phyloP scores from a whole-genome alignment of 2,113 vertebrate genomes.

The Podiceps cristatus region DNA sequence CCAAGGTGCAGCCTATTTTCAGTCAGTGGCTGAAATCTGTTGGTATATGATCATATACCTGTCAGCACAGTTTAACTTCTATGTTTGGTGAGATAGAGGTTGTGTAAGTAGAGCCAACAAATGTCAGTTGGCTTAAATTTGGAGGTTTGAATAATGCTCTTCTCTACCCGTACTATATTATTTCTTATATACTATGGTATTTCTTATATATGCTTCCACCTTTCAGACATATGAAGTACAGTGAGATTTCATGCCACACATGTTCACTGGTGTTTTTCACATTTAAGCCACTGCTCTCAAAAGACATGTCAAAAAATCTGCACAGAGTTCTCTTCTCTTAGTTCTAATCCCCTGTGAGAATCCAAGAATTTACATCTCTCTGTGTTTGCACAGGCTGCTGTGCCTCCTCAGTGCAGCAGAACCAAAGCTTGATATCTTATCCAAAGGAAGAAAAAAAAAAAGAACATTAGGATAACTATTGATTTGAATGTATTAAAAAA shows the following conservation, averaged over 20 bases:
- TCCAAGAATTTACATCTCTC: neutral
- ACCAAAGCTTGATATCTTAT: neutral
- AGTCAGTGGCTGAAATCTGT: neutral
- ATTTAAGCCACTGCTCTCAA: neutral
- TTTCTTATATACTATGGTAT: neutral
- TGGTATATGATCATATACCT: neutral
- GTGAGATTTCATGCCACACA: neutral
- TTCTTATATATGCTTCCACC: neutral
- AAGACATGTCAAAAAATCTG: neutral
- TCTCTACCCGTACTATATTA: neutral
- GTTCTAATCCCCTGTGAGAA: neutral
- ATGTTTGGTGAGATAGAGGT: neutral
- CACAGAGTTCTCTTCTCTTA: neutral
- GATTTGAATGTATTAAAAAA: neutral
- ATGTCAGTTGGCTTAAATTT: neutral
- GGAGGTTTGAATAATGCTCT: neutral
- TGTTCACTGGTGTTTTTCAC: neutral
- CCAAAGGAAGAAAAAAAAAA: neutral
- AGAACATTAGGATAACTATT: neutral
- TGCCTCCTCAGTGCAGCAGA: neutral
- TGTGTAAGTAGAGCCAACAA: neutral
- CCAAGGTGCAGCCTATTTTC: neutral
- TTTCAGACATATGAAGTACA: neutral
- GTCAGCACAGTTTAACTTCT: neutral
- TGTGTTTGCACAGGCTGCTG: neutral